These are phyloP conservation scores for Peromyscus aztecus DNA, from an alignment of 2,797 vertebrate genomes.

Conservation along the genomic window DNA sequence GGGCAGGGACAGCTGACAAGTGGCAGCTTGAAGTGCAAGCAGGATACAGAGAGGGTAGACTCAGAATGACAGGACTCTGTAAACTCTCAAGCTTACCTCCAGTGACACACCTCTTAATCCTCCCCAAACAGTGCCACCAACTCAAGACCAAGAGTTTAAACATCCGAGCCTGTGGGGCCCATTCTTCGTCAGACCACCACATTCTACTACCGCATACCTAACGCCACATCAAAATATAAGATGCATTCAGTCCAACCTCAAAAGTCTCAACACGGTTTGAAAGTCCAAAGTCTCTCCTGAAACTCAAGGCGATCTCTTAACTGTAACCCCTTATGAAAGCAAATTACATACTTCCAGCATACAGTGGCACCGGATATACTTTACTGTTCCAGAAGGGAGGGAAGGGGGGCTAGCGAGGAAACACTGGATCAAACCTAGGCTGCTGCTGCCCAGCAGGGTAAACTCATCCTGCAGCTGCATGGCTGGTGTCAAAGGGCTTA, in stretches of 20 bases:
- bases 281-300: neutral
- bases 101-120: neutral
- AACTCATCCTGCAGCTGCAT: neutral
- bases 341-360: neutral
- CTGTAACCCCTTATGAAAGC: neutral
- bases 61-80: neutral
- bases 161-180: neutral
- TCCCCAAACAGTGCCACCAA: neutral
- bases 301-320: neutral
- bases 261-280: neutral
- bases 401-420: neutral
- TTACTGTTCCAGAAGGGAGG: neutral
- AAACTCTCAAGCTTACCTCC: neutral
- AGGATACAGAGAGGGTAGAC: neutral
- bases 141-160: neutral
- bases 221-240: neutral
- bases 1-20: neutral
- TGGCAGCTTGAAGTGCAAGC: neutral
- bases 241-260: neutral
- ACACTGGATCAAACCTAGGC: neutral
- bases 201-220: too few relatives aligned
- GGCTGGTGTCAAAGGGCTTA: neutral
- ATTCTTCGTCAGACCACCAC: neutral
- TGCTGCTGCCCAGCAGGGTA: neutral
- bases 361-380: neutral